Base-by-base conservation (phyloP, 1,140 invertebrate genomes). In the Alviniconcha marisindica region DNA sequence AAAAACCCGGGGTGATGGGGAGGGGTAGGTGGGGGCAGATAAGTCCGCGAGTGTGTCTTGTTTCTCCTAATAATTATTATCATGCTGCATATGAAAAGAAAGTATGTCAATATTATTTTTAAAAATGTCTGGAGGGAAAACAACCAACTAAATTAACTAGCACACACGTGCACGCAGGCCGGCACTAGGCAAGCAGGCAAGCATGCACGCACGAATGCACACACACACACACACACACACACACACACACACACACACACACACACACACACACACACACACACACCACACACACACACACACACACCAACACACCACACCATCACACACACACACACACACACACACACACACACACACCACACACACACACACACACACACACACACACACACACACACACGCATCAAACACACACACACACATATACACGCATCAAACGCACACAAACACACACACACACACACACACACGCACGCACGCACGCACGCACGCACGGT, bases 241-340 rank as follows among this genome's bases (percentile, higher is more conserved):
- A 77, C 48, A 77, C 40, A 77, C 48, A 77, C 14, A 77, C 48
- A 77, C 40, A 77, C 18, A 77, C 40, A 77, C 28, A 77, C 40
- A 77, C 28, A 77, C 40, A 51, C 48, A 77, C 28, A 51, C 48
- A 77, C 40, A 77, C 48, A 56, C 40, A 74, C 40, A 74, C 40
- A 74, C 40, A 74, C 40, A 38, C 40, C 12, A 74, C 71, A 63
- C 60, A 74, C 71, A 74, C 71, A 42, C 60, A 63, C 28, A 24
- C 21, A 5, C 7, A 63, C 60, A n/a, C 21, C 7, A 7, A n/a
- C n/a, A n/a, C n/a, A n/a, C n/a, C 40, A 38, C 40, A 74, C 40
- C 7, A 21, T 21, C 10, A 74, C 71, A 63, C 60, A 74, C 71
- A 74, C 71, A 42, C 60, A 63, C 28, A 24, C 21, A 5, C 7